These are phyloP conservation scores for Eupithecia subfuscata DNA, from an alignment of 2,888 invertebrate genomes.

Conservation along the genomic window DNA sequence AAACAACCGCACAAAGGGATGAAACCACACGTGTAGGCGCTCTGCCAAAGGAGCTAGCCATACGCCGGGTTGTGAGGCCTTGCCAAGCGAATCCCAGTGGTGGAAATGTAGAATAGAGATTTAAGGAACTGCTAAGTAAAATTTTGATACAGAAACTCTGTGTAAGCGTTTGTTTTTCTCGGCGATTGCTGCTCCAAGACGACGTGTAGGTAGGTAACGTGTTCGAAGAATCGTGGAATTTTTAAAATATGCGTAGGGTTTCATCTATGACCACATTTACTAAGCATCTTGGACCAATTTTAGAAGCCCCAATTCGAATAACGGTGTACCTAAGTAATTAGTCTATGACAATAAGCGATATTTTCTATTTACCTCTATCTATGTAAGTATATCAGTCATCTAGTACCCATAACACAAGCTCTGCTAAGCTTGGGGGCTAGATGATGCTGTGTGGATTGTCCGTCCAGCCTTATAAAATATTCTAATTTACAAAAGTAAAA, in stretches of 20 bases:
- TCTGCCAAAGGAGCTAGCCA: slow-evolving; percentile 5
- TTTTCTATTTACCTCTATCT: background rate
- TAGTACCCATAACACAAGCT: too few species aligned
- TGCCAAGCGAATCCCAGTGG: background rate
- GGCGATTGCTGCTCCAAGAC: background rate
- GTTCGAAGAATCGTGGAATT: background rate
- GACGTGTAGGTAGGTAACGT: background rate
- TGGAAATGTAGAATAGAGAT: background rate
- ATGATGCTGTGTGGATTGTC: too few species aligned
- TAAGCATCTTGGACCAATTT: too few species aligned
- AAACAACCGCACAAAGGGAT: slow-evolving; percentile 18
- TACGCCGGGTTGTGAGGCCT: background rate
- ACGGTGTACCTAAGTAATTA: too few species aligned
- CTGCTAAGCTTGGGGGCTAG: too few species aligned
- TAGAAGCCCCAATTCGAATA: too few species aligned
- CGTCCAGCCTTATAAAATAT: too few species aligned
- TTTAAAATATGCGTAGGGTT: background rate
- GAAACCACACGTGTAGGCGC: slow-evolving; percentile 16
- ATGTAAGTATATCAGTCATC: too few species aligned
- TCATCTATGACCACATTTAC: too few species aligned
- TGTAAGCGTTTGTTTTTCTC: background rate
- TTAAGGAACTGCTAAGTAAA: background rate
- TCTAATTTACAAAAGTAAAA: too few species aligned
- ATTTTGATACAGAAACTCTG: background rate
- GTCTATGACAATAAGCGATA: background rate